phyloP scores from a whole-genome alignment of 2,797 vertebrate species.

The Epinephelus malabaricus region DNA sequence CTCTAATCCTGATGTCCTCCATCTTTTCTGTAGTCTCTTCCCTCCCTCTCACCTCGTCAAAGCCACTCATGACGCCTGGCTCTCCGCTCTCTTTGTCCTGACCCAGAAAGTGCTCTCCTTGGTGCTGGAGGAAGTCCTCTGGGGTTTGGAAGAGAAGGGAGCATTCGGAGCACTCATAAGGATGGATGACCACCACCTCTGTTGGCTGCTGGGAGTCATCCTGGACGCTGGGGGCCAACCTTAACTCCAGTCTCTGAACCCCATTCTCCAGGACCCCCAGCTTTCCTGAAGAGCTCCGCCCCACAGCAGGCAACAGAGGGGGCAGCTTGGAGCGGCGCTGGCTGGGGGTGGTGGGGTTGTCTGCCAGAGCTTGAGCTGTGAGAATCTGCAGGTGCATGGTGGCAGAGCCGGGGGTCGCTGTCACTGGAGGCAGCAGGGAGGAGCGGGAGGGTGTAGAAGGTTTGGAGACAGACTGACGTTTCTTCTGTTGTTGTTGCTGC shows the following conservation, averaged over 20 bases:
- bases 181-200: conserved; percentile 87
- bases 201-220: conserved; percentile 47
- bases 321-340: conserved; percentile 78
- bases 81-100: conserved; percentile 91
- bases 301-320: conserved; percentile 68
- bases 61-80: conserved; percentile 79
- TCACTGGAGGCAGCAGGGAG: conserved; percentile 77
- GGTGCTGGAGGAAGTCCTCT: conserved; percentile 94
- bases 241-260: conserved; percentile 78
- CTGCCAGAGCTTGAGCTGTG: conserved; percentile 86
- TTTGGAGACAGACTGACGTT: conserved; percentile 67
- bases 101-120: conserved; percentile 92
- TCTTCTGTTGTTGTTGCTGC: conserved; percentile 80
- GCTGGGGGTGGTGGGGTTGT: conserved; percentile 66
- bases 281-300: conserved; percentile 52
- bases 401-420: conserved; percentile 82
- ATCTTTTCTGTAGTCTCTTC: conserved; percentile 67
- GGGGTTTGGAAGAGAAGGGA: conserved; percentile 91
- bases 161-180: conserved; percentile 94
- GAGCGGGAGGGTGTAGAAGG: conserved; percentile 51
- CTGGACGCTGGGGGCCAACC: conserved; percentile 65
- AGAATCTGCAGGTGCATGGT: conserved; percentile 90
- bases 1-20: conserved; percentile 65
- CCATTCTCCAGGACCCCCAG: conserved; percentile 73
- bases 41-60: conserved; percentile 75